Percentiles rank a stretch among this genome's conserved stretches.
Conservation (phyloP, 1,140 invertebrate species). For the Chlorops oryzae region DNA sequence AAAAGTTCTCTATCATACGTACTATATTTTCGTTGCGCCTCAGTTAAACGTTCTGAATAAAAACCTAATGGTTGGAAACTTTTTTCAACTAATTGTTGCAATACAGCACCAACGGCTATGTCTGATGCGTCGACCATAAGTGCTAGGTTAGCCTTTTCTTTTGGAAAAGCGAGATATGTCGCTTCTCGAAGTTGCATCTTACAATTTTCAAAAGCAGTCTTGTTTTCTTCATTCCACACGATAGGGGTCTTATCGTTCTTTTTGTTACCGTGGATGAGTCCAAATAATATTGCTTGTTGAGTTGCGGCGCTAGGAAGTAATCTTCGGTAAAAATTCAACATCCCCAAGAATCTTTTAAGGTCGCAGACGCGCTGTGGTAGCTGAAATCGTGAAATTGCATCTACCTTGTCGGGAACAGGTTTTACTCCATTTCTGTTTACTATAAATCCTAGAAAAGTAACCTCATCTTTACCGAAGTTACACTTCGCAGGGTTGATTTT, state of each 20-base stretch:
- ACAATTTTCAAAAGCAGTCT: slow-evolving; percentile 26
- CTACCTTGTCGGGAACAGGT: slow-evolving; percentile 4
- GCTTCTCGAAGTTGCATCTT: slow-evolving; percentile 32
- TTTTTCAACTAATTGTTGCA: slow-evolving; percentile 25
- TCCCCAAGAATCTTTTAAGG: slow-evolving; percentile 46
- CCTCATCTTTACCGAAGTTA: slow-evolving; percentile 21
- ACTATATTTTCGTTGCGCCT: slow-evolving; percentile 11
- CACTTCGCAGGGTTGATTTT: slow-evolving; percentile 32
- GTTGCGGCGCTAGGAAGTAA: slow-evolving; percentile 28
- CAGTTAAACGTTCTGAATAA: neutral
- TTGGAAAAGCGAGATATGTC: slow-evolving; percentile 19
- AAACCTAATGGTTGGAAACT: neutral
- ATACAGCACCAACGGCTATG: slow-evolving; percentile 23
- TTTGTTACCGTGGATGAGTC: slow-evolving; percentile 16
- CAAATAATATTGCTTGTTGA: slow-evolving; percentile 22
- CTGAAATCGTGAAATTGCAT: slow-evolving; percentile 22
- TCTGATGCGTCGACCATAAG: slow-evolving; percentile 27
- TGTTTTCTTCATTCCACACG: too few relatives aligned
- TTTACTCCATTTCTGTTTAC: slow-evolving; percentile 21
- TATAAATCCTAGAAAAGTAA: slow-evolving; percentile 27
- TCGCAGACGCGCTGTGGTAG: slow-evolving; percentile 29
- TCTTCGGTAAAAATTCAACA: slow-evolving; percentile 45
- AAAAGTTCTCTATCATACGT: slow-evolving; percentile 41
- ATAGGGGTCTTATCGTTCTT: too few relatives aligned
- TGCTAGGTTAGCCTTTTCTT: slow-evolving; percentile 9